Base-by-base conservation (phyloP, 1,140 invertebrate species). In the Cataglyphis hispanica region DNA sequence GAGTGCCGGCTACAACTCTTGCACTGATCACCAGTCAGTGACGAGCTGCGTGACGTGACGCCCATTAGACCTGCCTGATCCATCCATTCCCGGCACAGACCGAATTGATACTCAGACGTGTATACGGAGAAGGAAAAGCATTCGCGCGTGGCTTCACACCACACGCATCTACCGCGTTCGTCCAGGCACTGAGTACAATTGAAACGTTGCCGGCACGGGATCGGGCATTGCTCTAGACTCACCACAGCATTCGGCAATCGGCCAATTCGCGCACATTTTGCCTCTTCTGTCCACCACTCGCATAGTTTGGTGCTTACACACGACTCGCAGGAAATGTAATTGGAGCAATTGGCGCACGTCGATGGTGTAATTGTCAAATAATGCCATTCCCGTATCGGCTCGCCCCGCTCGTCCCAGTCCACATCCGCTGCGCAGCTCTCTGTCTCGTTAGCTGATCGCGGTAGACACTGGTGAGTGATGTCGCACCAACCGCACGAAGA, bases 121-220 rank as follows among this genome's bases (percentile, higher is more conserved):
- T 99, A 99, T 5, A 99, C 98, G 1, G 98, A 98, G 95, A 99
- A 99, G 58, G 98, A 98, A 93, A 99, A 98, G 93, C 99, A 99
- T 91, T 98, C 97, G 60, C 97, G 95, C 0, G 97, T 98, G 53
- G 98, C 97, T 91, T 99, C 98, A 93, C 98, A 99, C 99, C 98
- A 99, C 0, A 99, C 98, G 94, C 99, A 99, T 72, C 98, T 96
- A 7, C 98, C 98, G 58, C 97, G 96, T 87, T 98, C 97, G 78
- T 97, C 97, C 16, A 99, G 94, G 92, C 99, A 99, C 31, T 97
- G 96, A 6, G 97, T 96, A 93, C 98, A 99, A 89, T 97, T 97
- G 2, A 93, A 95, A 16, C 98, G 96, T 87, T 97, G 93, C 87
- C 97, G 96, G 91, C 98, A 98, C 0, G 97, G 97, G 16, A 96